These are phyloP conservation scores for Cyprinodon brontotheroides DNA, from an alignment of 2,113 vertebrate species.

Conservation along the genomic window DNA sequence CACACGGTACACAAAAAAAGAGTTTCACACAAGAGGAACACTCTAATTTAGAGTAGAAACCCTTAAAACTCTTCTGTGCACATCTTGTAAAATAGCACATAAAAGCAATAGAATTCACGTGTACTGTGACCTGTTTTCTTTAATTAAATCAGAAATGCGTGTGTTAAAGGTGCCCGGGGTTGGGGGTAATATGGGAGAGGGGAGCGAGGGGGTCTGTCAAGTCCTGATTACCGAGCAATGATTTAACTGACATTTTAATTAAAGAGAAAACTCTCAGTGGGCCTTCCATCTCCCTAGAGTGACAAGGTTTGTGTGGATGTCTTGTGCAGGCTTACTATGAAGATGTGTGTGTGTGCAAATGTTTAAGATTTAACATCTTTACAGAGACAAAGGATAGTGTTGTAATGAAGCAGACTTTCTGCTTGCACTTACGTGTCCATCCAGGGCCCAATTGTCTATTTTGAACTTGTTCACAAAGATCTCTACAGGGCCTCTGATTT, in stretches of 20 bases:
- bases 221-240: conserved; percentile 80
- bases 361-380: conserved; percentile 21
- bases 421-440: conserved; percentile 89
- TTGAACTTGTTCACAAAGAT: conserved; percentile 95
- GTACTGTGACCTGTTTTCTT: conserved; percentile 60
- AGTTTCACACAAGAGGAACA: conserved; percentile 17
- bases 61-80: conserved; percentile 7
- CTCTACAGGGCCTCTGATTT: conserved; percentile 90
- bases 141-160: conserved; percentile 65
- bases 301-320: conserved; percentile 69
- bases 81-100: conserved; percentile 4
- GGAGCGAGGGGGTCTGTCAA: conserved; percentile 59
- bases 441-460: conserved; percentile 94
- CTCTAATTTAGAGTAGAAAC: conserved; percentile 6
- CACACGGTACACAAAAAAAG: background rate
- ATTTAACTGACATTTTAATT: conserved; percentile 86
- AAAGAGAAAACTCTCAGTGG: conserved; percentile 78
- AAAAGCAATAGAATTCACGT: conserved; percentile 13
- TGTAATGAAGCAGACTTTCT: conserved; percentile 8
- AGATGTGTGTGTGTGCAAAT: conserved; percentile 13
- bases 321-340: conserved; percentile 39
- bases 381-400: conserved; percentile 6
- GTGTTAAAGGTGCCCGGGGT: conserved; percentile 51
- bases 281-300: conserved; percentile 71
- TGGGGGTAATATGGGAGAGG: conserved; percentile 45